phyloP scores from a whole-genome alignment of 30 jellyfish, hydroid and myxozoan species.

The Turritopsis dohrnii region DNA sequence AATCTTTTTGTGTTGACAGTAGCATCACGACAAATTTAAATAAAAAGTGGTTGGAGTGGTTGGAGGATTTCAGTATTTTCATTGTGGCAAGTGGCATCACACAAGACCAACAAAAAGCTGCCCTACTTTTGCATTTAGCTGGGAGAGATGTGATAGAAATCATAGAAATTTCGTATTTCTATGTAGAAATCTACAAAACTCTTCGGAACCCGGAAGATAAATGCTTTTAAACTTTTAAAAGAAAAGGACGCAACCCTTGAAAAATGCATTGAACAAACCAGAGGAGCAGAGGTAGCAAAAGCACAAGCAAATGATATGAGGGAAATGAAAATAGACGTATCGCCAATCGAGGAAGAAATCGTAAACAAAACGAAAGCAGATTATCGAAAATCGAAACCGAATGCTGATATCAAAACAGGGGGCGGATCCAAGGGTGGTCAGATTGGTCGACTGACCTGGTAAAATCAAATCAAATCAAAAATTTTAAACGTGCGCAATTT shows the following conservation, averaged over 20 bases:
- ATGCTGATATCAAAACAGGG: no score
- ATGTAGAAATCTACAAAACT: slow-evolving; percentile 23
- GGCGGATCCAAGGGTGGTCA: no score
- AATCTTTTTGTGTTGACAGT: background rate
- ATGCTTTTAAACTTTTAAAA: background rate
- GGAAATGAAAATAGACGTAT: no score
- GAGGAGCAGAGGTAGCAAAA: background rate
- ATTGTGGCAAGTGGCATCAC: slow-evolving; percentile 29
- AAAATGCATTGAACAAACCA: background rate
- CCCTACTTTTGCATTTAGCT: slow-evolving; percentile 12
- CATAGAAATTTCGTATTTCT: no score
- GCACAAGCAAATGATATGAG: background rate
- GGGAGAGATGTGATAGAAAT: slow-evolving; percentile 17
- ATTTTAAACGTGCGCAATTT: no score
- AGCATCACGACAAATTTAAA: background rate
- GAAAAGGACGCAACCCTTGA: background rate
- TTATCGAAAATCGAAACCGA: no score
- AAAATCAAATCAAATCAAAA: no score
- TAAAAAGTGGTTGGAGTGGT: slow-evolving; percentile 24
- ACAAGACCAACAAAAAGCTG: slow-evolving; percentile 17
- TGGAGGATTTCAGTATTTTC: slow-evolving; percentile 15
- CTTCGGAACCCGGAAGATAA: background rate
- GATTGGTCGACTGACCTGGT: no score
- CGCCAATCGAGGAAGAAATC: no score
- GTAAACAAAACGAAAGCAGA: no score